phyloP scores from a whole-genome alignment of 1,140 invertebrate genomes.

The Hormaphis cornu region DNA sequence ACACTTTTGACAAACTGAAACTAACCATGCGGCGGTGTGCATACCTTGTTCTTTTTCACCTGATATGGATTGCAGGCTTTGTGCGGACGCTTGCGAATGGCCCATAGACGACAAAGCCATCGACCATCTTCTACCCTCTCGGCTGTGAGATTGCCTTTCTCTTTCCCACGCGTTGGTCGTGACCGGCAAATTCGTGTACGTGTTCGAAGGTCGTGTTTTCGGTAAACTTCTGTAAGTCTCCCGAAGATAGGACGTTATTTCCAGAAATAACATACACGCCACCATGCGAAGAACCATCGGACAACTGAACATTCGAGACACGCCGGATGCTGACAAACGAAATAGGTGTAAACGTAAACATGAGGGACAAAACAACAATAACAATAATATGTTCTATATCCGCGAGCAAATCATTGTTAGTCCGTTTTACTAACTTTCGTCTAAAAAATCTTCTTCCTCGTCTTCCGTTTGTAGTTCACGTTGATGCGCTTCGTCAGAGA shows the following conservation, averaged over 20 bases:
- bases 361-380: no score
- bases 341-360: no score
- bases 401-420: no score
- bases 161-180: slow-evolving; percentile 41
- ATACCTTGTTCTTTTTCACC: slow-evolving; percentile 59
- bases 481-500: slow-evolving; percentile 72
- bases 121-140: slow-evolving; percentile 75
- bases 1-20: background rate
- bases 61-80: slow-evolving; percentile 80
- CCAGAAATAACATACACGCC: slow-evolving; percentile 84
- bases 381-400: no score
- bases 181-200: slow-evolving; percentile 16
- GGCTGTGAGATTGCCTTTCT: slow-evolving; percentile 18
- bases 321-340: slow-evolving; percentile 67
- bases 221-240: slow-evolving; percentile 67
- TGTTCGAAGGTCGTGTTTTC: slow-evolving; percentile 54
- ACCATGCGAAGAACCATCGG: slow-evolving; percentile 85
- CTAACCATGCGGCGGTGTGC: background rate
- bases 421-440: slow-evolving; percentile 93
- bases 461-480: slow-evolving; percentile 79
- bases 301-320: slow-evolving; percentile 73
- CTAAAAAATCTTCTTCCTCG: slow-evolving; percentile 96
- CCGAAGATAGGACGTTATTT: slow-evolving; percentile 93
- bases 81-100: slow-evolving; percentile 80
- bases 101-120: slow-evolving; percentile 87